Base-by-base conservation (phyloP, 2,888 invertebrate species). In the Cheilosia urbana region DNA sequence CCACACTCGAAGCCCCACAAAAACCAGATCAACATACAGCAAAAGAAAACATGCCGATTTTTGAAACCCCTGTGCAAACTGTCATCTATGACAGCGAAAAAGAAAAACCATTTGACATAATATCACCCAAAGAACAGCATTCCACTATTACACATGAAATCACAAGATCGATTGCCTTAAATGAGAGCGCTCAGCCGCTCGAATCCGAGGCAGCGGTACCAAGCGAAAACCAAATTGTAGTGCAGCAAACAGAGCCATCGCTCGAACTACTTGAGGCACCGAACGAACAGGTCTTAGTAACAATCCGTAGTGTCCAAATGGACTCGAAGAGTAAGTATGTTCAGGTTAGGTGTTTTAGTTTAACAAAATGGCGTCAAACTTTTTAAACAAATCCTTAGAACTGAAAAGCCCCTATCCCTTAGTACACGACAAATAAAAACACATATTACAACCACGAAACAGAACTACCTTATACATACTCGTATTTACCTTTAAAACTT, bases 331-430 rank as follows among this genome's bases (percentile, higher is more conserved):
- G 90, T 90, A 89, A 90, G 90, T 90, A 89, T 87, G 84, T 53
- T 53, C 66, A 63, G 83, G 73, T 68, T 62, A 83, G 66, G 87
- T 82, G 78, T 66, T 77, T 89, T 88, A 87, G 87, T 87, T 63
- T 82, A 71, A 68, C 42, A 47, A 69, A 89, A 90, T 91, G 92
- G 91, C 92, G 92, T 91, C 90, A 89, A 90, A 91, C 91, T 91
- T 90, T 88, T 85, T 58, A 60, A 87, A 87, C 85, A 82, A 89
- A 88, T 77, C 87, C 81, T 53, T 73, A 71, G 81, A 89, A 85
- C 45, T 37, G 62, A 87, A 89, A 90, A 89, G 13, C 45, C 55
- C 65, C 21, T 27, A 37, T 42, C 90, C 91, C 90, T 89, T 89
- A 90, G 88, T 88, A 91, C 90, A 91, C 90, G 89, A 84, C 78